A percentile compares a stretch with the other conserved stretches of the same genome.
Conservation (phyloP, 2,113 vertebrate genomes). For the Cavia porcellus region DNA sequence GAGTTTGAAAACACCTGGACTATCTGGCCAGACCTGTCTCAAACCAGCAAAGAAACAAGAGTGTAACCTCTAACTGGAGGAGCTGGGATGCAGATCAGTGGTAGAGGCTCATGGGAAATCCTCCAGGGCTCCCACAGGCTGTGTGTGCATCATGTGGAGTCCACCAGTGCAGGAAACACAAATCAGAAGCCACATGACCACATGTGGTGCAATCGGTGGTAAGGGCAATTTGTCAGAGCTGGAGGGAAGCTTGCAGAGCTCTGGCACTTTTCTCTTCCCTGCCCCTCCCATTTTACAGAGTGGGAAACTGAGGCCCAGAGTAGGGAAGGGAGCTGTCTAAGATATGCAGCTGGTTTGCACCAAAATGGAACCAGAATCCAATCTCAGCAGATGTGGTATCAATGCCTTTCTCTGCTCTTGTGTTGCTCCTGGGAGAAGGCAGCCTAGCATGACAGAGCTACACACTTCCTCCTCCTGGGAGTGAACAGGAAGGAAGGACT, state of each 20-base stretch:
- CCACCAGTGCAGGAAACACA: neutral
- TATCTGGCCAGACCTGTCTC: neutral
- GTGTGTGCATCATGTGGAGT: neutral
- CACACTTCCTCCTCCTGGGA: conserved; percentile 46
- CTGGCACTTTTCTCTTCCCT: neutral
- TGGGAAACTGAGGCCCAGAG: neutral
- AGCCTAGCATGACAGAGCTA: neutral
- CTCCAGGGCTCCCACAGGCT: neutral
- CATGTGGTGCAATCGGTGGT: neutral
- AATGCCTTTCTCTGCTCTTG: neutral
- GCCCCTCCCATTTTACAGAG: neutral
- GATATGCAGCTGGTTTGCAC: neutral
- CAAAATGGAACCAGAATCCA: neutral
- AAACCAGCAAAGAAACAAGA: neutral
- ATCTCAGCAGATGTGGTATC: neutral
- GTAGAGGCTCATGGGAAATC: neutral
- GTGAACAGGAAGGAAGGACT: neutral
- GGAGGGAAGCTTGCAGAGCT: neutral
- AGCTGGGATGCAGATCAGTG: neutral
- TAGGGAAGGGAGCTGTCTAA: neutral
- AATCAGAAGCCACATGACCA: neutral
- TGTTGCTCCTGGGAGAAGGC: neutral
- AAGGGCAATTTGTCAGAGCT: neutral
- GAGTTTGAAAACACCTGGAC: neutral
- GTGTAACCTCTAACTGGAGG: neutral